These are phyloP conservation scores for Oncorhynchus clarkii DNA, from an alignment of 2,113 vertebrate species.

Conservation along the genomic window DNA sequence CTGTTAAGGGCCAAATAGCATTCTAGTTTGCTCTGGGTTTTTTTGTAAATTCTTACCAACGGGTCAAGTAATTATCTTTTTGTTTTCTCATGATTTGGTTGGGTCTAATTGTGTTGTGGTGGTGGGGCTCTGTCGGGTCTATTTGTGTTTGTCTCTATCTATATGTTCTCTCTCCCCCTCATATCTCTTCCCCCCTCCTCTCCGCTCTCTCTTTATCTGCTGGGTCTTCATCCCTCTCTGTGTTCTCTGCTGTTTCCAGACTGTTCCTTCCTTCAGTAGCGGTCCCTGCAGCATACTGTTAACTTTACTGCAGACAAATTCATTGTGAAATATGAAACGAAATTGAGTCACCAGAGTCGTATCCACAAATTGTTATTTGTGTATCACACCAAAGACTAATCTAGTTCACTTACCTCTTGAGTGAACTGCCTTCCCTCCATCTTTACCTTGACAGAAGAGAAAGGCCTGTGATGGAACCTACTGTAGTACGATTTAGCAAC, in stretches of 20 bases:
- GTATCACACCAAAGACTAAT: constrained; percentile 54
- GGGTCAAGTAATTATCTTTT: too few species aligned
- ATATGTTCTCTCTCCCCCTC: neutral
- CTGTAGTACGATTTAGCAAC: neutral
- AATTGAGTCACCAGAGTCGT: constrained; percentile 51
- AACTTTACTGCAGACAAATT: constrained; percentile 68
- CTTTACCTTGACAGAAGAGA: neutral
- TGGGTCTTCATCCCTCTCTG: neutral
- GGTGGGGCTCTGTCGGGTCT: too few species aligned
- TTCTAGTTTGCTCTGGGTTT: too few species aligned
- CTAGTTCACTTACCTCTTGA: neutral
- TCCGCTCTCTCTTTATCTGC: neutral
- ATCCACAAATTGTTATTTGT: constrained; percentile 48
- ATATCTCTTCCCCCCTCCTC: neutral
- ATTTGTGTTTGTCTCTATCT: neutral
- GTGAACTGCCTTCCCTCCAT: neutral
- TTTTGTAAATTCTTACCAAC: too few species aligned
- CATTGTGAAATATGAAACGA: constrained; percentile 56
- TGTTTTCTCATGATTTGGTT: too few species aligned
- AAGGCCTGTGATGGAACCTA: too few species aligned
- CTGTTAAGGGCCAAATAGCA: too few species aligned
- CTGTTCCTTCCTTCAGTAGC: constrained; percentile 47
- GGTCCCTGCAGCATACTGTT: constrained; percentile 65
- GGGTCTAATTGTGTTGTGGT: too few species aligned
- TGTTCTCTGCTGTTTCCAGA: constrained; percentile 59